These are phyloP conservation scores for Zeugodacus cucurbitae DNA, from an alignment of 1,140 invertebrate genomes.

Conservation along the genomic window DNA sequence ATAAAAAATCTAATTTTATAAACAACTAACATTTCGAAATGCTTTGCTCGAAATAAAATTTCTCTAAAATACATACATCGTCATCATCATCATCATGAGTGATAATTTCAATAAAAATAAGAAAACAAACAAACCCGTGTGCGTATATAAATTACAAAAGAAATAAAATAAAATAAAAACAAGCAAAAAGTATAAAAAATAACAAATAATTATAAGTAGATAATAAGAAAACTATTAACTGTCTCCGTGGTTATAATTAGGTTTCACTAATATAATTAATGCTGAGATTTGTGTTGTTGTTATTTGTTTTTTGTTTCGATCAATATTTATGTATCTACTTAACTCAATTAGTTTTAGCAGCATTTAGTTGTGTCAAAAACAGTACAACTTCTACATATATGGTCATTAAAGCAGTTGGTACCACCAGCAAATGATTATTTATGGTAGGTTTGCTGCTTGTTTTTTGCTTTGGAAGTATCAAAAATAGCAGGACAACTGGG, in stretches of 20 bases:
- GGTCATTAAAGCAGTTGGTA: background rate
- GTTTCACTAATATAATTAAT: conserved; percentile 26
- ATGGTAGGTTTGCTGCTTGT: background rate
- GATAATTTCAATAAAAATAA: background rate
- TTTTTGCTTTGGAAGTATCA: conserved; percentile 15
- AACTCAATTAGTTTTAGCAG: conserved; percentile 1
- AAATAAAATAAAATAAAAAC: conserved; percentile 3
- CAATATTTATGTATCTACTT: background rate
- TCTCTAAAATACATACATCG: background rate
- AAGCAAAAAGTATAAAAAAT: conserved; percentile 8
- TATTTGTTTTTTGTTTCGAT: too few species aligned
- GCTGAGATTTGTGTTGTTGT: background rate
- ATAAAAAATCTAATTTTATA: background rate
- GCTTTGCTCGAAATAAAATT: conserved; percentile 19
- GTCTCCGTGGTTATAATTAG: background rate
- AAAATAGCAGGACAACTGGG: conserved; percentile 27
- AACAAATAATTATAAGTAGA: conserved; percentile 28
- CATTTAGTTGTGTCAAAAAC: conserved; percentile 7
- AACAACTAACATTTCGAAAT: conserved; percentile 20
- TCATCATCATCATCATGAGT: background rate
- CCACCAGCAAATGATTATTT: background rate
- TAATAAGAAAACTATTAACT: conserved; percentile 26
- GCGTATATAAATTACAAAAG: conserved; percentile 6
- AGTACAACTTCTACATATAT: conserved; percentile 1
- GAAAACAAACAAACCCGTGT: conserved; percentile 14